phyloP scores from a whole-genome alignment of 2,888 invertebrate species.

The Chloroclysta siterata region DNA sequence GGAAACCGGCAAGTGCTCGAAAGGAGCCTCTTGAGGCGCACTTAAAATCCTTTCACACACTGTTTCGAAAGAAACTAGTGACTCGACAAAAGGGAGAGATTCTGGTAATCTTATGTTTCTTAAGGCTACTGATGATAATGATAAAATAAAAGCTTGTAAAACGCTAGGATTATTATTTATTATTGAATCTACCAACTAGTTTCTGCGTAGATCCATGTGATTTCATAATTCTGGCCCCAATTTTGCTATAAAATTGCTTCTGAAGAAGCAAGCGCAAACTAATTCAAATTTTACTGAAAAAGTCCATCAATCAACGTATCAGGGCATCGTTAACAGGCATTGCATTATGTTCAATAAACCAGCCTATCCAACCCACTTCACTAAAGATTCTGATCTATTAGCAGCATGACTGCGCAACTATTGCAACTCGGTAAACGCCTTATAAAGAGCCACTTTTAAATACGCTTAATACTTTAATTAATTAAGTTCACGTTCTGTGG shows the following conservation, averaged over 20 bases:
- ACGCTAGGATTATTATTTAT: too few relatives aligned
- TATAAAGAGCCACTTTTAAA: constrained; percentile 75
- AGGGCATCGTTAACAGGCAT: constrained; percentile 77
- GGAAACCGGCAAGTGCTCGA: too few relatives aligned
- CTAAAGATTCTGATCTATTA: constrained; percentile 82
- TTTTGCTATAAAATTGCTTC: constrained; percentile 55
- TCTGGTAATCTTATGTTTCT: too few relatives aligned
- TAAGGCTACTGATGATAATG: too few relatives aligned
- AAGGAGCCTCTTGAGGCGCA: too few relatives aligned
- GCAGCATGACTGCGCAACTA: constrained; percentile 68
- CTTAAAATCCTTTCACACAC: too few relatives aligned
- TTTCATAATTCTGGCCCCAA: background rate
- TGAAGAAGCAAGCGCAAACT: constrained; percentile 68
- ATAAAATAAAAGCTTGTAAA: too few relatives aligned
- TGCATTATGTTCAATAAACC: constrained; percentile 77
- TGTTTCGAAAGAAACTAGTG: too few relatives aligned
- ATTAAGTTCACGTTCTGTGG: constrained; percentile 71
- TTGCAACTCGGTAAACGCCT: constrained; percentile 60
- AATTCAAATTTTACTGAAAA: constrained; percentile 64
- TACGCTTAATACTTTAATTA: constrained; percentile 80
- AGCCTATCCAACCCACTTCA: constrained; percentile 72
- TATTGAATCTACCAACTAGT: too few relatives aligned
- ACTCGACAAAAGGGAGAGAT: too few relatives aligned
- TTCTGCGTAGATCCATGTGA: background rate
- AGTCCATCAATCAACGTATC: constrained; percentile 80